Percentiles rank a stretch among this genome's conserved stretches.
These are phyloP conservation scores for Acholoe squamosa DNA, from an alignment of 2,888 invertebrate genomes.

Conservation along the genomic window DNA sequence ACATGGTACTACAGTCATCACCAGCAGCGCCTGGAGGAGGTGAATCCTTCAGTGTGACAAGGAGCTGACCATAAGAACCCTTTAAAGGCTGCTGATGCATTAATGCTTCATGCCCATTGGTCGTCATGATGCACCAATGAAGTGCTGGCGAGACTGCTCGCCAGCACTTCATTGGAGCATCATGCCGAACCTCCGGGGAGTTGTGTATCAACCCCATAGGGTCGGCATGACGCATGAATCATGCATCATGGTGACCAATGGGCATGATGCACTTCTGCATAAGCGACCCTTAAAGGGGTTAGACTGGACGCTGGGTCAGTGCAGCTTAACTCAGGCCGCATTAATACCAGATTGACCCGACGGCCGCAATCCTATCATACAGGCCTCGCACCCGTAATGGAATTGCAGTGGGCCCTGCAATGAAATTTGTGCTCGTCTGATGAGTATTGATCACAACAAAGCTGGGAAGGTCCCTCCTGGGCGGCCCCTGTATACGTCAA, in stretches of 20 bases:
- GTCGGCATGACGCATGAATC: no score
- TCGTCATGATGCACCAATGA: no score
- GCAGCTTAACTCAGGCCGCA: slow-evolving; percentile 39
- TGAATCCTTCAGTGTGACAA: not conserved
- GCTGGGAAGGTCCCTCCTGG: slow-evolving; percentile 40
- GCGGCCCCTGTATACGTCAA: not conserved
- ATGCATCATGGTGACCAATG: no score
- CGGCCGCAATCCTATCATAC: slow-evolving; percentile 54
- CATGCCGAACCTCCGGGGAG: no score
- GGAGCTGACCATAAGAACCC: slow-evolving; percentile 7
- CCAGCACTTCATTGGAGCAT: no score
- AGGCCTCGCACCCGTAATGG: slow-evolving; percentile 42
- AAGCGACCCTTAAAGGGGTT: no score
- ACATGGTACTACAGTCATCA: not conserved
- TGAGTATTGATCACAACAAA: slow-evolving; percentile 60
- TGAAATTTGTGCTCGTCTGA: slow-evolving; percentile 61
- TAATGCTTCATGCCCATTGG: no score
- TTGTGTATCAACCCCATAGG: no score
- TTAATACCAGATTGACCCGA: slow-evolving; percentile 60
- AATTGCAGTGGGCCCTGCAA: slow-evolving; percentile 51
- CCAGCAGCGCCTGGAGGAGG: not conserved
- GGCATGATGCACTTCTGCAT: no score
- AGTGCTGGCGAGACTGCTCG: no score
- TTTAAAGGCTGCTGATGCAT: no score
- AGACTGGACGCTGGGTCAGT: not conserved